Base-by-base conservation (phyloP, 2,888 invertebrate genomes). In the Oasisia sp. region DNA sequence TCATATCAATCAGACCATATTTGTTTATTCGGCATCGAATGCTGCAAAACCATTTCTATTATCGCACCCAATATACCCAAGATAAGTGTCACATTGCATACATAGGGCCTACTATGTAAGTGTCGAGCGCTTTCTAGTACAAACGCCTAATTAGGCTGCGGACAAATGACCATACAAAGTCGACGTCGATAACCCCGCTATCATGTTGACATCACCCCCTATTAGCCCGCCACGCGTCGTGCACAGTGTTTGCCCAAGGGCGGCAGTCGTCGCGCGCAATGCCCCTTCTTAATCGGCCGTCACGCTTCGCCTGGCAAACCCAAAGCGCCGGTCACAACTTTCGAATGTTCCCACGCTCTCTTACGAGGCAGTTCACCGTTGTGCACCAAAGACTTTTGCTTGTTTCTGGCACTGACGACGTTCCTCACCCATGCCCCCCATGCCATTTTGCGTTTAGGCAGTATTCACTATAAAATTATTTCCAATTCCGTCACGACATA, bases 231-330 rank as follows among this genome's bases (percentile, higher is more conserved):
- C 27, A 74, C 74, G 74, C 74, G 74, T n/a, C 74, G 27, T 74
- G 74, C 74, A 14, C 27, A 74, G 74, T 74, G 74, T 74, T 7
- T 7, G 19, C 27, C 74, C 27, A 4, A 19, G 19, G 27, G 74
- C 74, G 27, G 3, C 74, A 5, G 19, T 7, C n/a, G 14, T 19
- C 58, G 58, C 12, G 58, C 58, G 19, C 14, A 12, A 14, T 14
- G 7, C 74, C 74, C 27, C 27, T 74, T 74, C 74, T 74, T 74
- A 5, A 19, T 74, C 74, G 74, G 74, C 19, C 14, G 74, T 74
- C 74, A 74, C 74, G 74, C 74, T 19, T 74, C 74, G 74, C 74
- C 74, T 74, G 74, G 74, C 74, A 74, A 74, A 74, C 74, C 27
- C 74, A 74, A 74, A 74, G 74, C 74, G 5, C 7, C 27, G 74